A percentile compares a stretch with the other conserved stretches of the same genome.
These are phyloP conservation scores for Rutilus rutilus DNA, from an alignment of 2,113 vertebrate species.

Conservation along the genomic window DNA sequence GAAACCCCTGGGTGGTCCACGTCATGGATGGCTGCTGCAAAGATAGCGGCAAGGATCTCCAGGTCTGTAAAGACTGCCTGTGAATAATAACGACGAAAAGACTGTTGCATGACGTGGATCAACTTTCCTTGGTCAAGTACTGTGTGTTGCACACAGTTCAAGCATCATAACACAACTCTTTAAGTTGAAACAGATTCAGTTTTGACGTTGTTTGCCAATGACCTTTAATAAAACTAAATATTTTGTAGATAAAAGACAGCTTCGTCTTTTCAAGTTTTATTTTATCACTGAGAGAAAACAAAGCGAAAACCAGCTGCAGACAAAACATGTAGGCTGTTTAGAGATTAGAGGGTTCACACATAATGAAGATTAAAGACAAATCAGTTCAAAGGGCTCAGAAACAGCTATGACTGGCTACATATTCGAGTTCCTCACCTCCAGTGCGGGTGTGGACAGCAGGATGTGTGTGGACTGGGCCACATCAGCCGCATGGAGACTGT, in stretches of 20 bases:
- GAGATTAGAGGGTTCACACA: constrained; percentile 4
- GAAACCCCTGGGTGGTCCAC: constrained; percentile 98
- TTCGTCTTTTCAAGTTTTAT: constrained; percentile 22
- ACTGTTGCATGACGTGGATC: not conserved
- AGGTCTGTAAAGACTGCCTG: constrained; percentile 97
- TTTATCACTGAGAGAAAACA: not conserved
- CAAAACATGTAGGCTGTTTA: constrained; percentile 17
- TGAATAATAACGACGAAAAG: constrained; percentile 12
- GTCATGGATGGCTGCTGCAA: constrained; percentile 96
- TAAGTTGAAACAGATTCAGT: not conserved
- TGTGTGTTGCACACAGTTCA: not conserved
- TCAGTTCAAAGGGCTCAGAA: not conserved
- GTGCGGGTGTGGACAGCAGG: constrained; percentile 92
- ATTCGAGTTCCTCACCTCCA: constrained; percentile 85
- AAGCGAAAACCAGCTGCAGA: constrained; percentile 15
- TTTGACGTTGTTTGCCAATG: not conserved
- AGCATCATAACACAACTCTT: not conserved
- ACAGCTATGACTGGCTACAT: constrained; percentile 36
- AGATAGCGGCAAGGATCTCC: constrained; percentile 96
- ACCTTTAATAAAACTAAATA: not conserved
- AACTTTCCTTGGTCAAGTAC: not conserved
- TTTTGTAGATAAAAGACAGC: not conserved
- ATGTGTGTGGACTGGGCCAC: constrained; percentile 97
- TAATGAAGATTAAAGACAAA: not conserved
- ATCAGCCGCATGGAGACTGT: constrained; percentile 96